These are phyloP conservation scores for Marmota monax DNA, from an alignment of 2,113 vertebrate genomes.

Conservation along the genomic window DNA sequence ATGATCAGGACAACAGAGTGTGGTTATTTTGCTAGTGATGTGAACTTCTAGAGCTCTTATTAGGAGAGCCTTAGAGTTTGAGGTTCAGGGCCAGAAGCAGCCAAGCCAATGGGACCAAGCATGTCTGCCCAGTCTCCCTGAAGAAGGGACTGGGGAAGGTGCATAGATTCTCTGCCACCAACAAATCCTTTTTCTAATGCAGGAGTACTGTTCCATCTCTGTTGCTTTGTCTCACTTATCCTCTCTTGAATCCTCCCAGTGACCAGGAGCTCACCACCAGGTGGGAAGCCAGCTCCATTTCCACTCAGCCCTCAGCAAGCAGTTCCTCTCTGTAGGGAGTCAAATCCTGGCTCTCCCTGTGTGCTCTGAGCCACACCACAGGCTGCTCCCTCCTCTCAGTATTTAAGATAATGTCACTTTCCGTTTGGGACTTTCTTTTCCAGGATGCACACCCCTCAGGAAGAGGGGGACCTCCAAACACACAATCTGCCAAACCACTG, in stretches of 20 bases:
- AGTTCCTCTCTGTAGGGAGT: not conserved
- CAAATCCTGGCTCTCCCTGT: not conserved
- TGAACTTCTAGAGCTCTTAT: not conserved
- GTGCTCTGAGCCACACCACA: not conserved
- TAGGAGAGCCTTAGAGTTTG: not conserved
- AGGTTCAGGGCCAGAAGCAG: not conserved
- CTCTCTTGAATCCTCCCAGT: not conserved
- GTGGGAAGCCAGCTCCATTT: too few species aligned
- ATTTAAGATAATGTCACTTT: not conserved
- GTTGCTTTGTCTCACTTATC: not conserved
- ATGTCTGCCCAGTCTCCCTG: not conserved
- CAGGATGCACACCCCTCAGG: not conserved
- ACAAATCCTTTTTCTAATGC: not conserved
- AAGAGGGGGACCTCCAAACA: not conserved
- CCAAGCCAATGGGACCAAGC: not conserved
- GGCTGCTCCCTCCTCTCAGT: too few species aligned
- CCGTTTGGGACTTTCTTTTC: not conserved
- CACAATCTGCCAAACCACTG: not conserved
- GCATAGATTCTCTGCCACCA: not conserved
- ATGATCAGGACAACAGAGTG: not conserved
- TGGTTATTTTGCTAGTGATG: too few species aligned
- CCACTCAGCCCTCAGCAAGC: not conserved
- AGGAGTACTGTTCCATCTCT: fast-evolving
- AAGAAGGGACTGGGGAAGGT: not conserved
- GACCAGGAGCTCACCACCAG: not conserved